These are phyloP conservation scores for Chionomys nivalis DNA, from an alignment of 2,113 vertebrate genomes.

Conservation along the genomic window DNA sequence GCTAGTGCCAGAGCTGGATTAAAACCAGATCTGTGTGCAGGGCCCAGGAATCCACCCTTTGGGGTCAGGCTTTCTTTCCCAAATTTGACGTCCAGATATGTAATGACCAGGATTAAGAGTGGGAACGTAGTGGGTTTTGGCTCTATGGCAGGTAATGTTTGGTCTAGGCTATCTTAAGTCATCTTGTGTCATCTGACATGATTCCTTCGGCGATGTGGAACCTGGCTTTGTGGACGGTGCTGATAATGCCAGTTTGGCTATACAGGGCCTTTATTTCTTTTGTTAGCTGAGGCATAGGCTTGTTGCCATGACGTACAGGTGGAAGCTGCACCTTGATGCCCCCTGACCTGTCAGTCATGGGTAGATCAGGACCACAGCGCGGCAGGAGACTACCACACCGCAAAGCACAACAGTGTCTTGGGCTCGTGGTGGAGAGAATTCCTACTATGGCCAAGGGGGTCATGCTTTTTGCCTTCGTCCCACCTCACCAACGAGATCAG, in stretches of 20 bases:
- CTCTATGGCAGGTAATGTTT: accelerated
- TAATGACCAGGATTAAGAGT: accelerated
- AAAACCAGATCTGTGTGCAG: not conserved
- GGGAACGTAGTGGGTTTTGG: no score
- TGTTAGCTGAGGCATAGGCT: no score
- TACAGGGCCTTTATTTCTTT: not conserved
- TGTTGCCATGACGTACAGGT: not conserved
- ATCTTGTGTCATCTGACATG: not conserved
- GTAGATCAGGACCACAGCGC: no score
- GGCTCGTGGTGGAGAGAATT: not conserved
- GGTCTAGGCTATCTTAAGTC: not conserved
- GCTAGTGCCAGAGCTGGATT: no score
- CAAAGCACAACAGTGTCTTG: not conserved
- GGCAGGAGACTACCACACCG: not conserved
- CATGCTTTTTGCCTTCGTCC: accelerated
- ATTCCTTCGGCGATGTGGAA: accelerated
- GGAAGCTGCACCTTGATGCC: no score
- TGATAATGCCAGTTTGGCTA: not conserved
- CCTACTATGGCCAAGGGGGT: not conserved
- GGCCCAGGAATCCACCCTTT: not conserved
- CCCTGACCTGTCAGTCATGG: not conserved
- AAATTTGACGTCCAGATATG: accelerated
- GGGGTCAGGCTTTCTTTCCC: not conserved
- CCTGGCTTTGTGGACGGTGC: not conserved
- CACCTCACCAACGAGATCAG: accelerated